Conservation (phyloP, 2,888 invertebrate genomes). For the Eilema sororculum region DNA sequence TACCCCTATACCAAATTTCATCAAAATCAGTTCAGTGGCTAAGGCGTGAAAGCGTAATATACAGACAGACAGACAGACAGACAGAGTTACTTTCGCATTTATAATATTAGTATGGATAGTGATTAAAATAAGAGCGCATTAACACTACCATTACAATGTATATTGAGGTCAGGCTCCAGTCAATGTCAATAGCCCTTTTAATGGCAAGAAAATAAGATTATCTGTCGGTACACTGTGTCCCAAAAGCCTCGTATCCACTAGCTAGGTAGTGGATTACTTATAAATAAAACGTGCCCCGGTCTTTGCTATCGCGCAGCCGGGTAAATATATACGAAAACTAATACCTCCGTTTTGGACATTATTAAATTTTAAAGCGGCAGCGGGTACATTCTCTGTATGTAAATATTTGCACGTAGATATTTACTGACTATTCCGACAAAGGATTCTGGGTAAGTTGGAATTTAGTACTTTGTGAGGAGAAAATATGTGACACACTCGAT, state of each 20-base stretch:
- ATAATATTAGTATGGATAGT: too few relatives aligned
- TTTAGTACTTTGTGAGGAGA: constrained; percentile 13
- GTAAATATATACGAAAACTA: background rate
- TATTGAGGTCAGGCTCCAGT: too few relatives aligned
- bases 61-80: too few relatives aligned
- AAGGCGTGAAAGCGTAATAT: too few relatives aligned
- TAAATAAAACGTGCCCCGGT: background rate
- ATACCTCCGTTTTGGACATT: background rate
- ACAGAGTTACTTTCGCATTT: too few relatives aligned
- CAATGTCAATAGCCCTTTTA: background rate
- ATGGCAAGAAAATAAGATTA: background rate
- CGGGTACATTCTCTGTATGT: background rate
- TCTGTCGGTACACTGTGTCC: background rate
- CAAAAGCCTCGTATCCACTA: too few relatives aligned
- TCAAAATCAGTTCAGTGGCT: too few relatives aligned
- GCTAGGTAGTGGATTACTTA: too few relatives aligned
- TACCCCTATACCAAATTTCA: too few relatives aligned
- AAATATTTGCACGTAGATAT: constrained; percentile 7
- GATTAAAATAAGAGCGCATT: background rate
- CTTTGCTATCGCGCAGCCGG: background rate
- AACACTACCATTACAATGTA: background rate
- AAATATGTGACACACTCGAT: constrained; percentile 18
- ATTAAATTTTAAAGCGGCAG: background rate
- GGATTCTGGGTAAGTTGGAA: background rate
- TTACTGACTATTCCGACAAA: background rate